A percentile compares a stretch with the other conserved stretches of the same genome.
Evolutionary conservation across 2,888 invertebrate species (phyloP).

Genomic region (Amorpha juglandis): DNA sequence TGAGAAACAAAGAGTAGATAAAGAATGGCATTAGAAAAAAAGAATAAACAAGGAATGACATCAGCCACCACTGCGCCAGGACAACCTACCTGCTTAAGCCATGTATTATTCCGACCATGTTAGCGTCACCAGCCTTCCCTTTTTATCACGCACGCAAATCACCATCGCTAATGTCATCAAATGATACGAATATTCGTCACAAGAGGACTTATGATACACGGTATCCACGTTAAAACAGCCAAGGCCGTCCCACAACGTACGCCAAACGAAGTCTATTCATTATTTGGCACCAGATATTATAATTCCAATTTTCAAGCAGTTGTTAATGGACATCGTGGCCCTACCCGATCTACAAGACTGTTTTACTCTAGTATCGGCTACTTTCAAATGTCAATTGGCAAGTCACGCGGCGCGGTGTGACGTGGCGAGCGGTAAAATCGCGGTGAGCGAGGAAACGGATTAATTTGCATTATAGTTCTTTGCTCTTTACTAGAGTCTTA

Average conservation of each 20-base stretch:
- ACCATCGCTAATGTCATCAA: background rate
- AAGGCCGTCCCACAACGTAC: conserved; percentile 50
- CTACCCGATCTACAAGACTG: background rate
- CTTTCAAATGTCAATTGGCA: conserved; percentile 14
- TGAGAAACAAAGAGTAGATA: background rate
- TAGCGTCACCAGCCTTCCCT: background rate
- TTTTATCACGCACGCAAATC: background rate
- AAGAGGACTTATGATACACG: conserved; percentile 50
- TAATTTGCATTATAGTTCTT: background rate
- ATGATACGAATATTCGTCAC: conserved; percentile 37
- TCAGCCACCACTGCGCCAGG: background rate
- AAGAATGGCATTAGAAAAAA: background rate
- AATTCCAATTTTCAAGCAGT: conserved; percentile 10
- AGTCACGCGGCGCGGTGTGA: conserved; percentile 3
- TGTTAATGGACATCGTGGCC: background rate
- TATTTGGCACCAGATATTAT: conserved; percentile 42
- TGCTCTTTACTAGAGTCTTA: background rate
- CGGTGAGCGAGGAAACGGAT: background rate
- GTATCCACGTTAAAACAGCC: conserved; percentile 45
- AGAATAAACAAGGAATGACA: background rate
- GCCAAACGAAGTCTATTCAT: conserved; percentile 49
- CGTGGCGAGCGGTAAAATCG: conserved; percentile 2
- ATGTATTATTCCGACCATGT: conserved; percentile 1
- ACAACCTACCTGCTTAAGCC: background rate
- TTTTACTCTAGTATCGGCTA: background rate